These are phyloP conservation scores for Pseudochaenichthys georgianus DNA, from an alignment of 2,797 vertebrate genomes.

Conservation along the genomic window DNA sequence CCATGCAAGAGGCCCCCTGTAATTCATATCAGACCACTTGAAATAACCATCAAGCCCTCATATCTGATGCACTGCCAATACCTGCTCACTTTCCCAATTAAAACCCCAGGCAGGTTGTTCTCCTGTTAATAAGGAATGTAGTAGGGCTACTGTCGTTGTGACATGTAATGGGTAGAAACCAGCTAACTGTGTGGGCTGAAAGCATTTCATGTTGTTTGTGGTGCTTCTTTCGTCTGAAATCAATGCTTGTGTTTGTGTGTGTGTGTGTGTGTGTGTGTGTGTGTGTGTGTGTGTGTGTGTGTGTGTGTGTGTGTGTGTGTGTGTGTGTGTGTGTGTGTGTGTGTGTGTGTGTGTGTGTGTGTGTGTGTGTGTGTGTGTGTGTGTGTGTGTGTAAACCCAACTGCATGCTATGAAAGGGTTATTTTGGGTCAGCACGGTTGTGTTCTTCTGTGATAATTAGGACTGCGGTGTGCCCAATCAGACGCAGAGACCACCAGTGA, in stretches of 20 bases:
- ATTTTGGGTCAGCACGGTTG: constrained; percentile 60
- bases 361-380: constrained; percentile 1
- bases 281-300: constrained; percentile 12
- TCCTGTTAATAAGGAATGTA: constrained; percentile 75
- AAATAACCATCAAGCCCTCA: constrained; percentile 77
- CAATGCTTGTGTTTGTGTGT: constrained; percentile 41
- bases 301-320: constrained; percentile 4
- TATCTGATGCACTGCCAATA: constrained; percentile 82
- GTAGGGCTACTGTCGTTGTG: constrained; percentile 65
- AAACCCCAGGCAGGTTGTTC: constrained; percentile 69
- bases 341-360: constrained; percentile 27
- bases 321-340: neutral
- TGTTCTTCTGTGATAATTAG: constrained; percentile 81
- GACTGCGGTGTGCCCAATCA: constrained; percentile 62
- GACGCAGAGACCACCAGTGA: constrained; percentile 51
- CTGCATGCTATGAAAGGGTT: constrained; percentile 39
- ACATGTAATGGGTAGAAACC: constrained; percentile 55
- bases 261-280: constrained; percentile 4
- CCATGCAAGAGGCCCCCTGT: constrained; percentile 74
- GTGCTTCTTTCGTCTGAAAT: constrained; percentile 67
- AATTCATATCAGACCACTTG: constrained; percentile 83
- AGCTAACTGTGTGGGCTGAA: constrained; percentile 59
- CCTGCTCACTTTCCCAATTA: constrained; percentile 77
- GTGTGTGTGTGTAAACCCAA: constrained; percentile 23
- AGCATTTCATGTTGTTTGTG: constrained; percentile 63